Evolutionary conservation across 1,140 invertebrate species (phyloP).

Genomic region (Aphidius ervi): DNA sequence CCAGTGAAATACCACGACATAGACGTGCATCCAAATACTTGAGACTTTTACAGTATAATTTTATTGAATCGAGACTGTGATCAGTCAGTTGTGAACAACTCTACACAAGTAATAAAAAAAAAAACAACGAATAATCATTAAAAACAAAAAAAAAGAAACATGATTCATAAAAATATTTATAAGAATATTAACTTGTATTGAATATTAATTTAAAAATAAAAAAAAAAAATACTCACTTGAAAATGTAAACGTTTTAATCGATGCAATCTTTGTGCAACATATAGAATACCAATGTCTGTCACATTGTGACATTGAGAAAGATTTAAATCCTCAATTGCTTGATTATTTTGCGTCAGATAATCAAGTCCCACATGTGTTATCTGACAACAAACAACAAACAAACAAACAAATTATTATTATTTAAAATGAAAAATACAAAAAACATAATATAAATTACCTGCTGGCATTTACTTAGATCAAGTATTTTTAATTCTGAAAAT

Average conservation of each 20-base stretch:
- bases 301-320: conserved; percentile 63
- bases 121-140: background rate
- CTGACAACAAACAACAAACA: conserved; percentile 22
- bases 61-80: conserved; percentile 57
- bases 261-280: conserved; percentile 55
- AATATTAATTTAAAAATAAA: background rate
- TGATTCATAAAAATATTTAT: too few species aligned
- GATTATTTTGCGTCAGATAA: conserved; percentile 61
- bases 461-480: conserved; percentile 65
- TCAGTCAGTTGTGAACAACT: conserved; percentile 66
- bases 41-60: conserved; percentile 56
- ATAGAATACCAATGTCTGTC: conserved; percentile 61
- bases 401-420: background rate
- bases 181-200: background rate
- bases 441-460: conserved; percentile 47
- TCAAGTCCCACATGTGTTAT: conserved; percentile 63
- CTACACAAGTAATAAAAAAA: conserved; percentile 42
- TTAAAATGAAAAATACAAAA: background rate
- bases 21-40: conserved; percentile 59
- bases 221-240: conserved; percentile 44
- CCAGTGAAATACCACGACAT: conserved; percentile 55
- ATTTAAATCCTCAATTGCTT: conserved; percentile 64
- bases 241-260: conserved; percentile 62
- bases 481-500: conserved; percentile 59
- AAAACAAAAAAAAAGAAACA: background rate